Conservation (phyloP, 2,797 vertebrate genomes). For the Buphagus erythrorhynchus region DNA sequence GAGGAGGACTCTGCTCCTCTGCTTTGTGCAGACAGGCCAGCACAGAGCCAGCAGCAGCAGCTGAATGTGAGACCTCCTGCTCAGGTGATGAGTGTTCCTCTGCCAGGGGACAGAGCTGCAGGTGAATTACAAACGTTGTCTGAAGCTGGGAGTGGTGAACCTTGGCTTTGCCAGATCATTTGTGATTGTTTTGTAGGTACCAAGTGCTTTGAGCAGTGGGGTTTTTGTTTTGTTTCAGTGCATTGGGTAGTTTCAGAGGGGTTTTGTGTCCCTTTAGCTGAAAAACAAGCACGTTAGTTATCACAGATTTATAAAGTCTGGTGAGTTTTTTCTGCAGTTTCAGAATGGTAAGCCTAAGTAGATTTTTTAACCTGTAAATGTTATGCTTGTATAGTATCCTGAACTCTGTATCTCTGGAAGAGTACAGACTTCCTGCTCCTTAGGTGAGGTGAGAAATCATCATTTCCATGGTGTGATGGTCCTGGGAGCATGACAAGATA, state of each 20-base stretch:
- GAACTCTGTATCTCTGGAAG: neutral
- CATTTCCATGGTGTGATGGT: neutral
- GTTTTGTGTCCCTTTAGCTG: neutral
- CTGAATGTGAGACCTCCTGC: neutral
- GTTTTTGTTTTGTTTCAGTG: neutral
- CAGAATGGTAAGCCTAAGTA: neutral
- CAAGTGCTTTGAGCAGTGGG: neutral
- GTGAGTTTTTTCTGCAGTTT: neutral
- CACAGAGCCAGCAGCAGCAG: neutral
- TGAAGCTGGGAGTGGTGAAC: neutral
- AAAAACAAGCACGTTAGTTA: neutral
- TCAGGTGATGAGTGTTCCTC: neutral
- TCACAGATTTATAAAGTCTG: neutral
- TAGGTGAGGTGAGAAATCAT: neutral
- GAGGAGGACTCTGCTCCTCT: neutral
- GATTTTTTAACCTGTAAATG: neutral
- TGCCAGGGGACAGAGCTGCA: neutral
- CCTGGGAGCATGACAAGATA: neutral
- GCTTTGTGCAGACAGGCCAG: neutral
- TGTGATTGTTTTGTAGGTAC: neutral
- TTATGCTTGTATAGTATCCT: neutral
- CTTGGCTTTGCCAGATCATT: neutral
- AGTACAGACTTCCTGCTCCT: neutral
- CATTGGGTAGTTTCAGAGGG: neutral
- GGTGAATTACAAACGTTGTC: rapidly evolving